phyloP scores from a whole-genome alignment of 64 coral and sea anemone genomes.

The Pachyseris speciosa region DNA sequence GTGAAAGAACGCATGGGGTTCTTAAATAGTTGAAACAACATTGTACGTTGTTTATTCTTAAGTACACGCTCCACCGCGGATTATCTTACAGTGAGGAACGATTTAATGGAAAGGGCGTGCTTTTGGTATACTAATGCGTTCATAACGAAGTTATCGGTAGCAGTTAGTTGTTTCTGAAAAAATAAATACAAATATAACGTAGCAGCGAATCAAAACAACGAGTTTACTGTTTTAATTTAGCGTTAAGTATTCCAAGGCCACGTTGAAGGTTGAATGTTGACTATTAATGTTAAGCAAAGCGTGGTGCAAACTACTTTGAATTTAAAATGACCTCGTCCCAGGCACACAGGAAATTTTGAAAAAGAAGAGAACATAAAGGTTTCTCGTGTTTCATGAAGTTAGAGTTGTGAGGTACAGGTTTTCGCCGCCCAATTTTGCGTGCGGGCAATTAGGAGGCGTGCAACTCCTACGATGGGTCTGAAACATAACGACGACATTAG shows the following conservation, averaged over 20 bases:
- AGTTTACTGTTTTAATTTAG: not conserved
- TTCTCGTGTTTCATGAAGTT: not conserved
- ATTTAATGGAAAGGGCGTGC: not conserved
- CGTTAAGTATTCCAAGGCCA: not conserved
- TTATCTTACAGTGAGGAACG: not conserved
- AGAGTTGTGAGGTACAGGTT: not conserved
- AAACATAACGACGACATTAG: constrained; percentile 25
- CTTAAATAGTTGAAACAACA: not conserved
- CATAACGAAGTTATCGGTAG: not conserved
- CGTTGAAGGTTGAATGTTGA: not conserved
- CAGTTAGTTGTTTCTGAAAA: not conserved
- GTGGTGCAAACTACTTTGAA: not conserved
- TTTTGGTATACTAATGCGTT: not conserved
- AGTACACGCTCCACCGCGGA: not conserved
- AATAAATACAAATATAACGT: not conserved
- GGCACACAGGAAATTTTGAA: not conserved
- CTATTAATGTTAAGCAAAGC: not conserved
- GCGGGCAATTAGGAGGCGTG: not conserved
- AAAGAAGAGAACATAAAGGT: not conserved
- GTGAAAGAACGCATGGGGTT: not conserved
- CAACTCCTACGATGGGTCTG: not conserved
- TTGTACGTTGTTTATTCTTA: not conserved
- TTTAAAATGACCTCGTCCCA: not conserved
- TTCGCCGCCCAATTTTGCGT: not conserved
- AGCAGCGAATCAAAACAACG: not conserved